Evolutionary conservation across 2,797 vertebrate species (phyloP), one percentile per base, ranked within the genome.

Genomic region (Argentina silus): DNA sequence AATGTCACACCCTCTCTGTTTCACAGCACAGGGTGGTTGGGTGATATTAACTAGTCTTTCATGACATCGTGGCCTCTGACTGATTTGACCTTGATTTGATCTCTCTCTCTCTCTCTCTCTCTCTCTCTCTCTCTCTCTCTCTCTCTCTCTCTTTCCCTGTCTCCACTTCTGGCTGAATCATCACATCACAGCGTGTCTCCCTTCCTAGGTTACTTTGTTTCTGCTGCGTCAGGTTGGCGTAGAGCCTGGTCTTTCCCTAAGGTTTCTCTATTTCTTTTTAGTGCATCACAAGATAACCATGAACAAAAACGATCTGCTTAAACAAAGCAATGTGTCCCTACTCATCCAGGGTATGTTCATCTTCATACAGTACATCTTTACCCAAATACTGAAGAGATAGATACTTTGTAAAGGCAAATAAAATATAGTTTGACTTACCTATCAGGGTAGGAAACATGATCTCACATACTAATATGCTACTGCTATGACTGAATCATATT

Each of bases 191-290:
- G 77, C 85, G 87, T 86, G 90, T 91, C 89, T 92, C 87, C 89
- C 84, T 87, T 87, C 83, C 88, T 90, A 92, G 91, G 91, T 92
- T 92, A 88, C 78, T 85, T 27, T 70, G 75, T 86, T 89, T 88
- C 85, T 94, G 93, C 93, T 88, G 90, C 84, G 91, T 94, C 91
- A 94, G 92, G 77, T 84, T 89, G 91, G 92, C 90, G 9, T 64
- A 3, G 70, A 79, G 90, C 92, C 91, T 81, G 87, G 83, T 88
- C 78, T 88, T 88, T 86, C 87, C 87, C 88, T 84, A 73, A 90
- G 90, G 85, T 89, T 86, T 88, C 81, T 89, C 89, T 88, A 81
- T 83, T 89, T 78, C 73, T 89, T 82, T 91, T 92, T 81, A 81
- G 85, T 80, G 81, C 82, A 81, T 83, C 86, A 89, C 84, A 87